These are phyloP conservation scores for Patagioenas fasciata DNA, from an alignment of 2,113 vertebrate species.

Conservation along the genomic window DNA sequence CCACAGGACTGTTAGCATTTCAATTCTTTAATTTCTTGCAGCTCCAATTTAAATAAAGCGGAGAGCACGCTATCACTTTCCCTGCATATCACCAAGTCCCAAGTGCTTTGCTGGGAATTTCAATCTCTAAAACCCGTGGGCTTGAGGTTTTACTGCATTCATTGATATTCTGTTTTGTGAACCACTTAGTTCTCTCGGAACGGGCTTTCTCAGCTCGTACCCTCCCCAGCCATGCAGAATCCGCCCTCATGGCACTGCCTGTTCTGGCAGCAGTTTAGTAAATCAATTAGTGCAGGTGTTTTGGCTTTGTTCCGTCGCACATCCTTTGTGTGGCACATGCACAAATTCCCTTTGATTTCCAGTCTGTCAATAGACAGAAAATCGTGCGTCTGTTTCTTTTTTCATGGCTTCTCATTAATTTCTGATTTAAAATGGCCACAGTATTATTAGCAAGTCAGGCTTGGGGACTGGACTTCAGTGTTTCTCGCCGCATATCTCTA, in stretches of 20 bases:
- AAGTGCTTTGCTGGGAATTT: neutral
- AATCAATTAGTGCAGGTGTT: neutral
- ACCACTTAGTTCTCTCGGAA: neutral
- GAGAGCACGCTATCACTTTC: accelerated
- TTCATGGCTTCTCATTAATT: neutral
- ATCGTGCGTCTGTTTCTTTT: neutral
- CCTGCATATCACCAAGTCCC: accelerated
- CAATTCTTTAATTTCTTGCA: neutral
- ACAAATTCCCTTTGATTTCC: neutral
- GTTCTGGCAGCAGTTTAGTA: neutral
- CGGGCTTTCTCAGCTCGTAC: neutral
- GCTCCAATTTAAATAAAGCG: neutral
- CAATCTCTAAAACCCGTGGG: accelerated
- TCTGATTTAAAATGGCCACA: neutral
- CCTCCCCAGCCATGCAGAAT: accelerated
- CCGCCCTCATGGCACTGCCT: accelerated
- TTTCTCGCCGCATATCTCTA: accelerated
- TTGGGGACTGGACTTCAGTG: neutral
- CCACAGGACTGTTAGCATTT: neutral
- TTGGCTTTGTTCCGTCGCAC: neutral
- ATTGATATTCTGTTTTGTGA: neutral
- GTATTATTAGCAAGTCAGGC: neutral
- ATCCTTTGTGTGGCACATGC: accelerated
- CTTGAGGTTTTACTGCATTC: neutral
- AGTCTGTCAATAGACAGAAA: neutral